Evolutionary conservation across 2,888 invertebrate species (phyloP), one percentile per base, ranked within the genome.

Genomic region (Siphlonurus alternatus): DNA sequence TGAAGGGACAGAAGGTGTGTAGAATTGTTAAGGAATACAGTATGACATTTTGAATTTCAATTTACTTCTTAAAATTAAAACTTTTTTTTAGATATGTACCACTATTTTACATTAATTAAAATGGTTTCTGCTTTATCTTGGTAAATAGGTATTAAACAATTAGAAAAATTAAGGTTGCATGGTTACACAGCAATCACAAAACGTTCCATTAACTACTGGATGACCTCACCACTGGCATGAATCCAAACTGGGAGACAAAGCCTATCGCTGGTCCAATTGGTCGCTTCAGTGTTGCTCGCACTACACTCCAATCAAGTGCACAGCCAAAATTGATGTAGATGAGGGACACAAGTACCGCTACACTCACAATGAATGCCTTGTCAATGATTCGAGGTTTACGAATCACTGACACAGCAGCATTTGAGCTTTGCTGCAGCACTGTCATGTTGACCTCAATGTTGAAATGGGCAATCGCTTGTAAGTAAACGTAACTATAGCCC

Each of bases 241-340:
- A 79, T 2, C 89, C 62, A 72, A 88, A 92, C 73, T 93, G 93
- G 54, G 86, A 85, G 2, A 83, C 72, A 72, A 92, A 83, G 7
- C 92, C 92, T 66, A 93, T 88, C 2, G 78, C 73, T 0, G 91
- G 90, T 1, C 89, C 92, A 19, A 90, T 76, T 0, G 93, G 93
- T 66, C 81, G 80, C 67, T 79, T 82, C 1, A 91, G 68, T 20
- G 85, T 86, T 1, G 79, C 76, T 68, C 80, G 80, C 19, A 92
- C 81, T 0, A 84, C 81, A 0, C 79, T 76, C 83, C 89, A 82
- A 73, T 93, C 87, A 74, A 93, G 79, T 0, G 93, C 91, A 72
- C 93, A 92, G 0, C 94, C 93, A 76, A 93, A 93, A 78, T 93
- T 93, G 64, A 94, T 86, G 72, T 91, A 93, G 70, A 93, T 83